Evolutionary conservation across 1,140 invertebrate species (phyloP), one percentile per base, ranked within the genome.

Genomic region (Phenacoccus solenopsis): DNA sequence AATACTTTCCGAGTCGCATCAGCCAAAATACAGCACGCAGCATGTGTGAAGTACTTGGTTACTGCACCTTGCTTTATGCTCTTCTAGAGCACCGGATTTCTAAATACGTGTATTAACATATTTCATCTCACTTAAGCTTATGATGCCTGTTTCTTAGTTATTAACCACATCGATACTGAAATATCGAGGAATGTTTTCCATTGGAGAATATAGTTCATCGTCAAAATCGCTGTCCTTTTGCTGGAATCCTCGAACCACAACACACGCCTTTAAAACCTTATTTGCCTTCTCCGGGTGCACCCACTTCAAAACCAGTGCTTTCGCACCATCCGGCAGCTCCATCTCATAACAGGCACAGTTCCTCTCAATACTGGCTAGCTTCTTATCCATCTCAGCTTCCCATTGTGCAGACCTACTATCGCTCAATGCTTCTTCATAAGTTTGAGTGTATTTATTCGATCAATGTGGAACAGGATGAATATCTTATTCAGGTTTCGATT

Each of bases 341-440:
- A 74, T 70, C 70, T 74, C 38, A 69, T 73, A 13, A 70, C 70
- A 74, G 0, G 75, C 75, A 10, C 74, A 64, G 72, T 74, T 76
- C 71, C 73, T 72, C 5, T 68, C 56, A 21, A 72, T 7, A 28
- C 56, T 57, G 12, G 68, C 1, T n/a, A 72, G 30, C 64, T 73
- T 70, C 32, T 12, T 67, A 35, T 67, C 22, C 21, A 75, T 74
- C 16, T 72, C 68, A 16, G 32, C 21, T 24, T 30, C 61, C 72
- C 73, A 74, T 28, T 56, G 13, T 28, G 35, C 67, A n/a, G 7
- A n/a, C 10, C 69, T 28, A 1, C 27, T 12, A 5, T 67, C 28
- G 12, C 1, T 22, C 5, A 69, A 9, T 1, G 68, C 68, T 25
- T 69, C 20, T 10, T 69, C 3, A 27, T 69, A 69, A 13, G 21